These are phyloP conservation scores for Hirundo rustica DNA, from an alignment of 2,797 vertebrate genomes.

Conservation along the genomic window DNA sequence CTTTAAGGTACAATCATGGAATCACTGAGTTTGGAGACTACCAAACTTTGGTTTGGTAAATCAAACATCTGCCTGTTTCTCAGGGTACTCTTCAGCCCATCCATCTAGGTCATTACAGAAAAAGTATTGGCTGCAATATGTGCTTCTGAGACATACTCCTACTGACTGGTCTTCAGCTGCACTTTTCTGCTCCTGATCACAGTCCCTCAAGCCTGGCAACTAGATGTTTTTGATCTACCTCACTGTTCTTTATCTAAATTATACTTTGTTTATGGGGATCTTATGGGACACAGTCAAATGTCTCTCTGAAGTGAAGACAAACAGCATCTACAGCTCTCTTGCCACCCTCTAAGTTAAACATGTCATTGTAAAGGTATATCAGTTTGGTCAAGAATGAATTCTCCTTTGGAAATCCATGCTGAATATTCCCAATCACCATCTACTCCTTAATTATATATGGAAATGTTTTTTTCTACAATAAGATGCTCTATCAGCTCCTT, in stretches of 20 bases:
- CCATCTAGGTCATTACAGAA: background rate
- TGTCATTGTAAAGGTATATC: background rate
- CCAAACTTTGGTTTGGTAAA: background rate
- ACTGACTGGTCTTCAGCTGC: background rate
- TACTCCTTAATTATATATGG: background rate
- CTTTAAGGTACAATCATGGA: background rate
- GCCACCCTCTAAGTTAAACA: background rate
- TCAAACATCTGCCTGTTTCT: background rate
- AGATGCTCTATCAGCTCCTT: background rate
- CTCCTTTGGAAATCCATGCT: background rate
- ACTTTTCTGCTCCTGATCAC: background rate
- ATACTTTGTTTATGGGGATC: background rate
- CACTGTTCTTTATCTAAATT: background rate
- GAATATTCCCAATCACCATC: background rate
- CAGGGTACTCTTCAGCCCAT: background rate
- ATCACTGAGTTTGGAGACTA: background rate
- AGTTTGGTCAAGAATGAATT: background rate
- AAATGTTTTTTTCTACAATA: background rate
- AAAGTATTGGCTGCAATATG: fast-evolving
- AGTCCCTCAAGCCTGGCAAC: background rate
- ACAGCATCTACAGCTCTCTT: background rate
- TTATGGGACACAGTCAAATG: background rate
- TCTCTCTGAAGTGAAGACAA: background rate
- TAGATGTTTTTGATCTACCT: background rate
- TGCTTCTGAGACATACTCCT: background rate